Evolutionary conservation across 2,797 vertebrate species (phyloP).

Genomic region (Cossypha polioptera): DNA sequence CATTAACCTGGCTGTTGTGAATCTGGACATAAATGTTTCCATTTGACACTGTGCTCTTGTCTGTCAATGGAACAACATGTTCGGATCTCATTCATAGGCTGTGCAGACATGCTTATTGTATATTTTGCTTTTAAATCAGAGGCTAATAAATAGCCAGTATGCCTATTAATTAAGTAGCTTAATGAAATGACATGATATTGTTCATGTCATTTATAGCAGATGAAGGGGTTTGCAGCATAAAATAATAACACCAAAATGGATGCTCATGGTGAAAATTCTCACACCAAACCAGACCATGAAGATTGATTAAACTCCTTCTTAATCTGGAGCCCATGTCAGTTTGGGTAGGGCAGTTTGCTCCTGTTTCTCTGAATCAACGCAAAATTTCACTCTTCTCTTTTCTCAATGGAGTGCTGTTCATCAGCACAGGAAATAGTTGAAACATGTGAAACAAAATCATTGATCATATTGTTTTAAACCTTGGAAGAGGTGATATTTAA

Average conservation of each 20-base stretch:
- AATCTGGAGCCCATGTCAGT: not conserved
- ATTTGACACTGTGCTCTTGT: not conserved
- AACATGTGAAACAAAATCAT: not conserved
- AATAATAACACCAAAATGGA: not conserved
- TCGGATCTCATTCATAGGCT: constrained; percentile 1
- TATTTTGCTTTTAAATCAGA: constrained; percentile 16
- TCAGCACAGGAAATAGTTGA: not conserved
- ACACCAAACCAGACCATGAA: not conserved
- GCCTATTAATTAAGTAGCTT: not conserved
- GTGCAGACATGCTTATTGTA: not conserved
- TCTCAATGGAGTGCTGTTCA: not conserved
- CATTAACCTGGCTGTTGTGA: not conserved
- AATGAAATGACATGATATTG: not conserved
- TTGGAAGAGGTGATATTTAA: not conserved
- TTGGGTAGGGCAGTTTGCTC: not conserved
- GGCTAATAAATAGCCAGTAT: not conserved
- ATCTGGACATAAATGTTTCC: constrained; percentile 31
- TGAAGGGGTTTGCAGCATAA: not conserved
- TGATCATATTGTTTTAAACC: not conserved
- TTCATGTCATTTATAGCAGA: not conserved
- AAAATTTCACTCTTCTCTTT: not conserved
- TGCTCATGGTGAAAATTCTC: not conserved
- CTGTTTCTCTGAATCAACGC: not conserved
- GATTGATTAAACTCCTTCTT: not conserved
- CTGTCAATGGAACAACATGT: constrained; percentile 22